Conservation (phyloP, 2,113 vertebrate genomes). For the Jacana jacana region DNA sequence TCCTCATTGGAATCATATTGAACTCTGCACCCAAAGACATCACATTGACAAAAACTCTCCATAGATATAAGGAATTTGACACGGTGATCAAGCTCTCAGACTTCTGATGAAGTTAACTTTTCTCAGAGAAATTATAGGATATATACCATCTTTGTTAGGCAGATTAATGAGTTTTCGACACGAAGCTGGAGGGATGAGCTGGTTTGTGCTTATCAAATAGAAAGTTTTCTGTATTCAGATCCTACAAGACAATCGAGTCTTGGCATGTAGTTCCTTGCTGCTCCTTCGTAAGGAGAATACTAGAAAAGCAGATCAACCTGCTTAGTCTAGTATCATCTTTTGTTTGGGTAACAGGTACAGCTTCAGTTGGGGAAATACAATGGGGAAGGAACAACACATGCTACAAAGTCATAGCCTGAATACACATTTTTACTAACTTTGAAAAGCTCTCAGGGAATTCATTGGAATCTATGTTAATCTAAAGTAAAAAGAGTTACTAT, state of each 20-base stretch:
- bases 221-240: neutral
- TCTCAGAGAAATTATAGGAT: neutral
- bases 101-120: neutral
- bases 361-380: neutral
- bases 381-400: neutral
- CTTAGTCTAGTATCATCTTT: neutral
- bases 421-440: neutral
- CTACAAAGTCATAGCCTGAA: neutral
- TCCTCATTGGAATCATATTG: neutral
- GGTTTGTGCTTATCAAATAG: neutral
- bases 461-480: constrained; percentile 32
- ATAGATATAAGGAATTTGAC: neutral
- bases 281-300: neutral
- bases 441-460: constrained; percentile 29
- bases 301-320: neutral
- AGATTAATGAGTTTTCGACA: neutral
- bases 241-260: neutral
- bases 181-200: neutral
- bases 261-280: neutral
- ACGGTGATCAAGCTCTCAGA: neutral
- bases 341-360: neutral
- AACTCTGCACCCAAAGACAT: neutral
- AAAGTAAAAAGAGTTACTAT: constrained; percentile 52
- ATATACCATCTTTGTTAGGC: neutral
- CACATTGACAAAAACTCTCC: neutral